These are phyloP conservation scores for Thermophis baileyi DNA, from an alignment of 2,113 vertebrate genomes.

Conservation along the genomic window DNA sequence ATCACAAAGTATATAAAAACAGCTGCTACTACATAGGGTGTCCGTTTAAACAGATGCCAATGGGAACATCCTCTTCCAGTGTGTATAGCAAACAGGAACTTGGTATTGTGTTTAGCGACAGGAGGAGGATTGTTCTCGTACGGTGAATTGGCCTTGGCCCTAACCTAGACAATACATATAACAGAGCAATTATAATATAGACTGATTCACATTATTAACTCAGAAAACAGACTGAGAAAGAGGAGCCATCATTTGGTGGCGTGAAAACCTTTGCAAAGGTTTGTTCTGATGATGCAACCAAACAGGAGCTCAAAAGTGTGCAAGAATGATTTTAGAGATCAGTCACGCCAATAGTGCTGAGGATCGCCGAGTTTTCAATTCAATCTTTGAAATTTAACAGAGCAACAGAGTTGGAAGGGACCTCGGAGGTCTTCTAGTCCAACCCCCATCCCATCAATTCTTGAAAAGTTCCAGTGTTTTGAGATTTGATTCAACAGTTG, in stretches of 20 bases:
- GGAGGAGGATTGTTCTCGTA: not conserved
- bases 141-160: not conserved
- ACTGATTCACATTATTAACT: not conserved
- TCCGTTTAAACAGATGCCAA: slow-evolving; percentile 43
- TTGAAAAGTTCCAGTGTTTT: not conserved
- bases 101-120: rapidly evolving
- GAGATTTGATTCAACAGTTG: not conserved
- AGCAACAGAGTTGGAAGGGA: not conserved
- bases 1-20: slow-evolving; percentile 61
- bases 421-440: too few species aligned
- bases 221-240: not conserved
- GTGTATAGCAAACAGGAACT: slow-evolving; percentile 35
- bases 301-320: not conserved
- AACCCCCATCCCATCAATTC: not conserved
- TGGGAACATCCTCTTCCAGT: slow-evolving; percentile 47
- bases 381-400: not conserved
- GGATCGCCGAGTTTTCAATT: not conserved
- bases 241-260: not conserved
- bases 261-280: not conserved
- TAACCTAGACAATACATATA: not conserved
- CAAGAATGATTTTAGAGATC: not conserved
- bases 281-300: not conserved
- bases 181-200: not conserved
- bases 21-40: slow-evolving; percentile 53
- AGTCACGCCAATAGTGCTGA: not conserved